These are phyloP conservation scores for Hybognathus amarus DNA, from an alignment of 2,797 vertebrate genomes.

Conservation along the genomic window DNA sequence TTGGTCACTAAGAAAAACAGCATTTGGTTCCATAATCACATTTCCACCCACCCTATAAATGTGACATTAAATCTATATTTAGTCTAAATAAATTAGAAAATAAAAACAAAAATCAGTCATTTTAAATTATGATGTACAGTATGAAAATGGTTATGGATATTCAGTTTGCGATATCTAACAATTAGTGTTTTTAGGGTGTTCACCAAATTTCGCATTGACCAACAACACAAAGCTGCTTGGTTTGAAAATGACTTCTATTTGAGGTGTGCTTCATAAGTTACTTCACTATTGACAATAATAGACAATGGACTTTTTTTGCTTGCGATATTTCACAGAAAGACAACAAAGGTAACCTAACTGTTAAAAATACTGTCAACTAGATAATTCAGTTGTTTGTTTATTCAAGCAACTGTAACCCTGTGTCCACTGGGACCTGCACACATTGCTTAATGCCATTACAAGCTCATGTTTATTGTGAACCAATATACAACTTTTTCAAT, in stretches of 20 bases:
- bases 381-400: slow-evolving; percentile 2
- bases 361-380: slow-evolving; percentile 13
- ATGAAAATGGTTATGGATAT: background rate
- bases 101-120: background rate
- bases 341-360: background rate
- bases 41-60: too few species aligned
- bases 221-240: background rate
- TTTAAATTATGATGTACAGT: background rate
- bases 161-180: background rate
- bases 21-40: too few species aligned
- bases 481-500: background rate
- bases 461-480: slow-evolving; percentile 13
- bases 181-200: background rate
- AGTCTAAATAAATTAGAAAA: too few species aligned
- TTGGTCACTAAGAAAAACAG: too few species aligned
- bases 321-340: background rate
- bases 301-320: background rate
- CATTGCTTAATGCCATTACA: background rate
- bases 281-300: background rate
- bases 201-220: background rate
- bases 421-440: background rate
- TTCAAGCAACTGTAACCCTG: background rate
- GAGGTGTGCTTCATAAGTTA: background rate
- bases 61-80: background rate
- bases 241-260: background rate